phyloP scores from a whole-genome alignment of 2,113 vertebrate genomes.

The Nycticebus coucang region DNA sequence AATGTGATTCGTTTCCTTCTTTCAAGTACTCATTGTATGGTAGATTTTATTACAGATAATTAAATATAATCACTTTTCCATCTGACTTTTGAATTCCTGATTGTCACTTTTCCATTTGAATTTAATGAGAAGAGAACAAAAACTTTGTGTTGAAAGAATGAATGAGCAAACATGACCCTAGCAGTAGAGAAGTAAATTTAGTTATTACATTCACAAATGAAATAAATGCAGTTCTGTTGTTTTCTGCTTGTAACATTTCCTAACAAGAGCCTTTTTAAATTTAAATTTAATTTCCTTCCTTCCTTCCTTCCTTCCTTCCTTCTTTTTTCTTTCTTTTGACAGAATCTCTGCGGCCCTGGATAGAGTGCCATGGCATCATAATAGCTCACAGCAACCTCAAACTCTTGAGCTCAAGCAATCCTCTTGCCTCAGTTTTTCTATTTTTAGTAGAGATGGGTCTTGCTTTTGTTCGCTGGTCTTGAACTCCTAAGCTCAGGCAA shows the following conservation, averaged over 20 bases:
- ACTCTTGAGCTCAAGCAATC: no score
- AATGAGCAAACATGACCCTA: background rate
- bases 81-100: background rate
- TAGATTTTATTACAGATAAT: background rate
- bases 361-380: no score
- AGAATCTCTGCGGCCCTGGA: no score
- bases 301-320: no score
- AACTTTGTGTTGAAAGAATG: background rate
- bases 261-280: background rate
- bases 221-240: background rate
- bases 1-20: background rate
- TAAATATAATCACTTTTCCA: background rate
- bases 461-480: no score
- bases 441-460: no score
- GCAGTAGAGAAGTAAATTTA: background rate
- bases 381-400: no score
- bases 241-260: background rate
- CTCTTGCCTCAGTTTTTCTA: no score
- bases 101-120: background rate
- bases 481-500: no score
- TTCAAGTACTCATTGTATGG: background rate
- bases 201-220: background rate
- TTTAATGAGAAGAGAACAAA: background rate
- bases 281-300: no score
- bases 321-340: no score